These are phyloP conservation scores for Nettapus auritus DNA, from an alignment of 2,113 vertebrate species.

Conservation along the genomic window DNA sequence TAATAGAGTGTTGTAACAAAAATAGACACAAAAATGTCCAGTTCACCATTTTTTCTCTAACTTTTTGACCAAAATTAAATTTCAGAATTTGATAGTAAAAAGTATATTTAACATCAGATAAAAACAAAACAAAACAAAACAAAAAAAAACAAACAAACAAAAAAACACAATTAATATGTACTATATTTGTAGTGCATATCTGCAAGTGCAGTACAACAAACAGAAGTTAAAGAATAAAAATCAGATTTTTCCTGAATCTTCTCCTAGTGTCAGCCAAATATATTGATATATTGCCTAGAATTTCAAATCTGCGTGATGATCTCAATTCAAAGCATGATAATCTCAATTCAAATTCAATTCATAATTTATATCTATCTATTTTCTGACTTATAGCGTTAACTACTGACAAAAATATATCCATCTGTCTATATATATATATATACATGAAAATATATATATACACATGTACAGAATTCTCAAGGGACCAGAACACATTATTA, in stretches of 20 bases:
- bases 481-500: background rate
- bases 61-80: background rate
- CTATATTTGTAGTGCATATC: background rate
- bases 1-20: background rate
- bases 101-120: background rate
- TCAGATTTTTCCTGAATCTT: background rate
- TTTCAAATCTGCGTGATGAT: background rate
- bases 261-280: background rate
- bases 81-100: background rate
- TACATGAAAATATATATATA: background rate
- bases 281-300: background rate
- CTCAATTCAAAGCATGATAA: background rate
- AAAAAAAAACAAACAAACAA: too few species aligned
- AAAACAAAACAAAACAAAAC: too few species aligned
- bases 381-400: background rate
- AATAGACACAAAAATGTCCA: background rate
- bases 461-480: background rate
- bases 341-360: background rate
- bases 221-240: background rate
- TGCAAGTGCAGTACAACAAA: background rate
- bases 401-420: background rate
- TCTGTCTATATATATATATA: rapidly evolving
- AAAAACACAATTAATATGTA: too few species aligned
- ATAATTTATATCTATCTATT: background rate
- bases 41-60: background rate